Conservation (phyloP, 2,797 vertebrate genomes). For the Okamejei kenojei region DNA sequence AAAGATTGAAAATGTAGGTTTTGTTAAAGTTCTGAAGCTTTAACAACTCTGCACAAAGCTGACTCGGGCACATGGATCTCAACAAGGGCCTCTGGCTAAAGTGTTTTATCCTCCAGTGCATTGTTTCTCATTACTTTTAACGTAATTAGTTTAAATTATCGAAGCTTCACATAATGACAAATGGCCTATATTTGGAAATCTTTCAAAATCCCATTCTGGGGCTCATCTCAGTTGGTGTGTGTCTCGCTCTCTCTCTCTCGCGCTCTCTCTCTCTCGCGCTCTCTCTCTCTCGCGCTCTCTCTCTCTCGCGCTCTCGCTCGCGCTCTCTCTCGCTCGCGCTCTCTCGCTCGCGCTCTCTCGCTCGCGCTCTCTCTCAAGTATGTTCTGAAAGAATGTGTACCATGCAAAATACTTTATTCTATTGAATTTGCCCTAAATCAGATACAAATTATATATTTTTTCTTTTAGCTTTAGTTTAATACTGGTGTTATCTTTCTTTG, state of each 20-base stretch:
- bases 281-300: no score
- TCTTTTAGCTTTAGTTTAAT: background rate
- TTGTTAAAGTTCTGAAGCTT: constrained; percentile 48
- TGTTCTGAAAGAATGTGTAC: background rate
- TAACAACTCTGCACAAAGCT: constrained; percentile 53
- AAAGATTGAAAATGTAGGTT: constrained; percentile 45
- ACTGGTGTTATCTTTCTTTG: background rate
- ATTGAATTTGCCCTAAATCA: background rate
- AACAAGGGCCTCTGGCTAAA: constrained; percentile 59
- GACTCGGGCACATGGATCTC: constrained; percentile 58
- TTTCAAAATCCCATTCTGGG: constrained; percentile 17
- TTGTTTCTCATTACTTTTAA: constrained; percentile 38
- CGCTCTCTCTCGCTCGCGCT: no score
- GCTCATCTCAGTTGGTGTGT: background rate
- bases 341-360: no score
- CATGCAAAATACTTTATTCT: background rate
- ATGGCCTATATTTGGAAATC: constrained; percentile 35
- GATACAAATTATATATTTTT: background rate
- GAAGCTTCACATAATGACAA: constrained; percentile 19
- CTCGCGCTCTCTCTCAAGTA: background rate
- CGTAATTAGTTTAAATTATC: constrained; percentile 34
- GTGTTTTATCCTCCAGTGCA: constrained; percentile 48
- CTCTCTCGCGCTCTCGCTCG: no score
- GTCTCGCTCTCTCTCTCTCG: no score
- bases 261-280: no score